Evolutionary conservation across 35 echinoderm and acorn worm species (phyloP).

Genomic region (Apostichopus californicus): DNA sequence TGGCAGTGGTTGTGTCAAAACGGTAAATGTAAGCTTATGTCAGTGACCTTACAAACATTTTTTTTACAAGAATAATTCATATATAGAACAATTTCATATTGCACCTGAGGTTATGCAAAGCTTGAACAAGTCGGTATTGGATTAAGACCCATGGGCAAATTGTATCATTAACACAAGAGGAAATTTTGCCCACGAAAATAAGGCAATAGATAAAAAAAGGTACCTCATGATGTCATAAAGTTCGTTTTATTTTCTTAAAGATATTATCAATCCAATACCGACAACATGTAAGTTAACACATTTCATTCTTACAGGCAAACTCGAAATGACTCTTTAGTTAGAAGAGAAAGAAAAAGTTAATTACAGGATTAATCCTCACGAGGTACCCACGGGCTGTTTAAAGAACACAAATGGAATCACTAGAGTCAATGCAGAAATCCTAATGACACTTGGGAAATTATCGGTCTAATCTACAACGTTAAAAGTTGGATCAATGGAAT

Average conservation of each 20-base stretch:
- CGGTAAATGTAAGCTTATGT: neutral
- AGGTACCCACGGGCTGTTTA: constrained; percentile 23
- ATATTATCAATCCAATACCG: neutral
- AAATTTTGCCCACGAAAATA: too few species aligned
- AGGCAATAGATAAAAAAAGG: neutral
- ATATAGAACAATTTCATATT: constrained; percentile 11
- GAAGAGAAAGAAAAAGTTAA: constrained; percentile 32
- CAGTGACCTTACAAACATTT: neutral
- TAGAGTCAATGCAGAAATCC: constrained; percentile 22
- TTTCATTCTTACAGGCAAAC: neutral
- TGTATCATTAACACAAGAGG: neutral
- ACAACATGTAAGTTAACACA: constrained; percentile 3
- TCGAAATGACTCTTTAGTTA: neutral
- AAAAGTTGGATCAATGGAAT: neutral
- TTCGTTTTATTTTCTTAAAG: neutral
- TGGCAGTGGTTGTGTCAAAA: too few species aligned
- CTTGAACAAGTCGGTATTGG: constrained; percentile 7
- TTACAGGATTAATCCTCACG: constrained; percentile 32
- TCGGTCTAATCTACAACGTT: neutral
- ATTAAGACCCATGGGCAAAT: neutral
- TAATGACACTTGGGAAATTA: constrained; percentile 41
- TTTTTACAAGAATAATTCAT: neutral
- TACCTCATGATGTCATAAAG: neutral
- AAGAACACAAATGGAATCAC: constrained; percentile 36
- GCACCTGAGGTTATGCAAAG: neutral